Evolutionary conservation across 2,113 vertebrate species (phyloP).

Genomic region (Potamarius usumacintae): DNA sequence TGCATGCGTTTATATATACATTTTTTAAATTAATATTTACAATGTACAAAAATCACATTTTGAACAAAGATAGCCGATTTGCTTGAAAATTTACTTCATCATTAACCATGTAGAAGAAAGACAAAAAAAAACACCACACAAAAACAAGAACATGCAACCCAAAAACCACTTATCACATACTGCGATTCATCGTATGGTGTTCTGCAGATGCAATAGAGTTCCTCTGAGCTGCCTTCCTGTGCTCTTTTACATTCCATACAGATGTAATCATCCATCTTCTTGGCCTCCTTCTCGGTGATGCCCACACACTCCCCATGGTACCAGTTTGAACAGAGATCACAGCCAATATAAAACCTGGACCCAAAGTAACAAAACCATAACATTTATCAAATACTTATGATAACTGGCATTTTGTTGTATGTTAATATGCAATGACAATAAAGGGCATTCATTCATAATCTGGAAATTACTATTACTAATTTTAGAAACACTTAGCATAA

Average conservation of each 20-base stretch:
- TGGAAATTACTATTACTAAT: not conserved
- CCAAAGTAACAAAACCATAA: not conserved
- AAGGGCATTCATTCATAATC: not conserved
- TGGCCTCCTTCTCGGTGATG: constrained; percentile 98
- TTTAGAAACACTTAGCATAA: not conserved
- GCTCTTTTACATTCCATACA: constrained; percentile 96
- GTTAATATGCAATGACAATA: no score
- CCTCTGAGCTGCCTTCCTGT: constrained; percentile 95
- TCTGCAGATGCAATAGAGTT: constrained; percentile 77
- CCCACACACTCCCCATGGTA: constrained; percentile 98
- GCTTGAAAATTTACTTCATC: not conserved
- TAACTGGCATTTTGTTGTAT: not conserved
- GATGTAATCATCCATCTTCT: constrained; percentile 99
- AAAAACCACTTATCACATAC: constrained; percentile 60
- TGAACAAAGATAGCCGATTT: not conserved
- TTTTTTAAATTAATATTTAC: not conserved
- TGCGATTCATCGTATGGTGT: constrained; percentile 77
- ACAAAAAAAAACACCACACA: not conserved
- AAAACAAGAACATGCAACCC: not conserved
- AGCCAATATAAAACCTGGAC: constrained; percentile 98
- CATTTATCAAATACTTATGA: not conserved
- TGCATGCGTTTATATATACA: not conserved
- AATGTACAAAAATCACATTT: not conserved
- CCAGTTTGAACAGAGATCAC: constrained; percentile 99
- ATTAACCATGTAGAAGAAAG: not conserved